Evolutionary conservation across 1,140 invertebrate species (phyloP).

Genomic region (Drosophila ficusphila): DNA sequence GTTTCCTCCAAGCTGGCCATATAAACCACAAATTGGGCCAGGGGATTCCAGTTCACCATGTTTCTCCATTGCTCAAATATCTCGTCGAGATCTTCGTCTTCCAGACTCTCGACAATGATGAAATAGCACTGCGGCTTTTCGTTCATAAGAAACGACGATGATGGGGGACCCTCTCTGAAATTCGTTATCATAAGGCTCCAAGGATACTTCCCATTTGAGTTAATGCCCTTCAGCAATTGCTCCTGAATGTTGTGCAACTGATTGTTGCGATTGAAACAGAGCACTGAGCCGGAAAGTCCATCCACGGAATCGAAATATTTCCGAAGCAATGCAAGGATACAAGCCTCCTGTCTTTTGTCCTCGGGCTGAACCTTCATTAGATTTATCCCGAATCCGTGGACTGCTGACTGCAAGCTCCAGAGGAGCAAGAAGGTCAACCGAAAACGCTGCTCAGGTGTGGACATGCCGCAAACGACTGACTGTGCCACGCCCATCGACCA

Average conservation of each 20-base stretch:
- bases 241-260: constrained; percentile 42
- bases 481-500: constrained; percentile 49
- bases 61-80: constrained; percentile 59
- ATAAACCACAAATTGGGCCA: constrained; percentile 78
- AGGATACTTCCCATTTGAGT: constrained; percentile 20
- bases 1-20: constrained; percentile 71
- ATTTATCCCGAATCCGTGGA: constrained; percentile 64
- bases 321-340: constrained; percentile 60
- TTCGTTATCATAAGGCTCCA: constrained; percentile 62
- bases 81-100: constrained; percentile 74
- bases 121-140: constrained; percentile 81
- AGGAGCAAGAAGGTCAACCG: constrained; percentile 29
- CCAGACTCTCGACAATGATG: constrained; percentile 61
- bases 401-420: not conserved
- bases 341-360: constrained; percentile 46
- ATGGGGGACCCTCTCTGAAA: not conserved
- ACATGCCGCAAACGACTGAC: constrained; percentile 60
- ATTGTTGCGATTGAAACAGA: constrained; percentile 59
- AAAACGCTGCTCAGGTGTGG: constrained; percentile 28
- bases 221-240: constrained; percentile 45
- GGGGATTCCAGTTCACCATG: constrained; percentile 77
- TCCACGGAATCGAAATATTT: constrained; percentile 75
- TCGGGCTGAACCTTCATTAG: constrained; percentile 59
- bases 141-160: constrained; percentile 20
- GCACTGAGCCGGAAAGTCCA: constrained; percentile 59